Base-by-base conservation (phyloP, 2,888 invertebrate species). In the Rhagonycha fulva region DNA sequence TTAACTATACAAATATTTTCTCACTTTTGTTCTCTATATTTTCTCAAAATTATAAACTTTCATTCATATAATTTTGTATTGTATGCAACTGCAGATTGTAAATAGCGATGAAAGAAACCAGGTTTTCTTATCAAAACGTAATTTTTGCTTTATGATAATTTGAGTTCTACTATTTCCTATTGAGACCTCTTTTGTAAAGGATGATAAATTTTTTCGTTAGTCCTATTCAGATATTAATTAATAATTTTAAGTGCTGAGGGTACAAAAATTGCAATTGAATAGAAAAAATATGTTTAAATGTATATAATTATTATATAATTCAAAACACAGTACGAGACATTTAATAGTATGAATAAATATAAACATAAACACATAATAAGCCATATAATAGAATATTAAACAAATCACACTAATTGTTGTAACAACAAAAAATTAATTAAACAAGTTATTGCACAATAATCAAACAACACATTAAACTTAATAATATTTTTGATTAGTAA, bases 251-350 rank as follows among this genome's bases (percentile, higher is more conserved):
- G 2, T 7, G 47, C 1, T 47, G n/a, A n/a, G n/a, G n/a, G 9
- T n/a, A 7, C n/a, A n/a, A 47, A n/a, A 47, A 7, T 47, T n/a
- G n/a, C 7, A 47, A 47, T n/a, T 5, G n/a, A 47, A n/a, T n/a
- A 47, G n/a, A 47, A 47, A 47, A 47, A 7, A 47, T 47, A 47
- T 47, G 47, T 47, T 47, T 47, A 47, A 47, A 47, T 47, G 47
- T 47, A 47, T 47, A 47, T 47, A 47, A 47, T 47, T 70, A 75
- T 75, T 30, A 19, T 68, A 67, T 71, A 71, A 71, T 75, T 71
- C 62, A 72, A 76, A 75, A 76, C 75, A 76, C 75, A 72, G 68
- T 72, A 70, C 74, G 69, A 23, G 68, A 69, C 76, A 76, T 76
- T 61, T 66, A 72, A 68, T 72, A 76, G 68, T 76, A 70, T 70